Evolutionary conservation across 2,797 vertebrate genomes (phyloP).

Genomic region (Chaetophractus vellerosus): DNA sequence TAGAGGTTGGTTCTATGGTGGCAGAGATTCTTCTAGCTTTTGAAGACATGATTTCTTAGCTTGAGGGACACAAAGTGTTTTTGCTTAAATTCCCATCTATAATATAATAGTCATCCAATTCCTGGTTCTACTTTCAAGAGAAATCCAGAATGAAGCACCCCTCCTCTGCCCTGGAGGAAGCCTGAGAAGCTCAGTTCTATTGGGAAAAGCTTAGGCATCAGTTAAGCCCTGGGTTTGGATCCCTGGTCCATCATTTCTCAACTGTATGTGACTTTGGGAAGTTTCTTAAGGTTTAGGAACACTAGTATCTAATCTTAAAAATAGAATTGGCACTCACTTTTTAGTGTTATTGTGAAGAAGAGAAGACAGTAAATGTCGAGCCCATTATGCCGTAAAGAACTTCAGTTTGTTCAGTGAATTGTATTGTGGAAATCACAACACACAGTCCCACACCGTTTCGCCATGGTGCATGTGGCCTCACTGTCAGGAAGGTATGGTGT

Average conservation of each 20-base stretch:
- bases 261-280: neutral
- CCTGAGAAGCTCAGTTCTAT: too few relatives aligned
- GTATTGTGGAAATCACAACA: neutral
- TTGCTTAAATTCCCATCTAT: neutral
- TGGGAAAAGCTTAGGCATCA: neutral
- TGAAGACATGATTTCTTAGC: neutral
- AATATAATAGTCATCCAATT: neutral
- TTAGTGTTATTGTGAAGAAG: neutral
- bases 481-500: neutral
- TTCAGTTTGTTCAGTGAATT: neutral
- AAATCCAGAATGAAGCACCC: neutral
- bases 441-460: neutral
- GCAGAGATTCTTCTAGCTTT: neutral
- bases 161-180: neutral
- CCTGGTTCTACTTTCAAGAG: neutral
- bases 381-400: accelerated
- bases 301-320: neutral
- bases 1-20: neutral
- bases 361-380: neutral
- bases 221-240: neutral
- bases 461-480: neutral
- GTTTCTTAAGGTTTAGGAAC: neutral
- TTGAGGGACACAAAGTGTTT: neutral
- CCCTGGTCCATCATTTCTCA: neutral
- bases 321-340: neutral